Conservation (phyloP, 2,113 vertebrate species). For the Deroptyus accipitrinus region DNA sequence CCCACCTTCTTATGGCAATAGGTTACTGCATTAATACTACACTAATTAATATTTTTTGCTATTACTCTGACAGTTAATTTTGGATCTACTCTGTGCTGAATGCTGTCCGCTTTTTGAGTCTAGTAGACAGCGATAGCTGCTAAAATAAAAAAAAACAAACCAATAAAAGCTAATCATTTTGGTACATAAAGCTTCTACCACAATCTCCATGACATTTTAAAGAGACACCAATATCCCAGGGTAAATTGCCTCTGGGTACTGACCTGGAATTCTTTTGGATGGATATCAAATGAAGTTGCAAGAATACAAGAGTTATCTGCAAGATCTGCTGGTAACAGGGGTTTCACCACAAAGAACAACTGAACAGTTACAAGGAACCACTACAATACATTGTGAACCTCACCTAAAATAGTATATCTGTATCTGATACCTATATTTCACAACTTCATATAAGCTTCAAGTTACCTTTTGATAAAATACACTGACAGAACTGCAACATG, state of each 20-base stretch:
- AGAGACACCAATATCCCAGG: not conserved
- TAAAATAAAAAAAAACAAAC: not conserved
- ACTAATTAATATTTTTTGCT: not conserved
- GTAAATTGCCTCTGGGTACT: fast-evolving
- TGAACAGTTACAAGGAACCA: not conserved
- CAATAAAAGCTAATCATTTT: not conserved
- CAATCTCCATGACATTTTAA: not conserved
- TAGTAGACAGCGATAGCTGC: not conserved
- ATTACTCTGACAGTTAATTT: not conserved
- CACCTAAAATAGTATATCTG: not conserved
- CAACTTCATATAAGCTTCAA: not conserved
- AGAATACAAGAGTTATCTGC: not conserved
- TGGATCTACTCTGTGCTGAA: not conserved
- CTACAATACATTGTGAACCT: not conserved
- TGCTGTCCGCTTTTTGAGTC: not conserved
- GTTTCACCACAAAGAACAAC: not conserved
- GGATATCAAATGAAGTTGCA: not conserved
- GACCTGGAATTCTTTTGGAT: not conserved
- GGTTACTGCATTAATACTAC: not conserved
- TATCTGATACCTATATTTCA: not conserved
- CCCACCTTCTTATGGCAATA: too few species aligned
- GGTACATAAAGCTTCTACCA: not conserved
- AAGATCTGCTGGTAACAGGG: not conserved
- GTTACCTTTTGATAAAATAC: not conserved
- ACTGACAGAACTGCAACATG: not conserved